Evolutionary conservation across 2,797 vertebrate genomes (phyloP).

Genomic region (Spinus olivaceus): DNA sequence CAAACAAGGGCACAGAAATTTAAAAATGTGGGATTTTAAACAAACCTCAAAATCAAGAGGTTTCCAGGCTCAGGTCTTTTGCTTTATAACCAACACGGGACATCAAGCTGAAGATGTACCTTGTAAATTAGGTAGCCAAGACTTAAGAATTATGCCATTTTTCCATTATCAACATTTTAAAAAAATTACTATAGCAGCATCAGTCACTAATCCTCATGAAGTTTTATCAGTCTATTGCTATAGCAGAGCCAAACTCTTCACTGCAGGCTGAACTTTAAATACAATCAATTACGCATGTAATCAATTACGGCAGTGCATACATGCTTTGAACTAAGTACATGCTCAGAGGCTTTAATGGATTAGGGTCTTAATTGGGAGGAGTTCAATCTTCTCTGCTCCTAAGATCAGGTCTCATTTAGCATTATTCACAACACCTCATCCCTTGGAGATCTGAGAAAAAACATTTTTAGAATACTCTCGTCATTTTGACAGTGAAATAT

Average conservation of each 20-base stretch:
- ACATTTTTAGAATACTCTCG: not conserved
- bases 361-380: constrained; percentile 28
- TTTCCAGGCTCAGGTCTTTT: not conserved
- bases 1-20: not conserved
- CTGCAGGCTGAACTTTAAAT: not conserved
- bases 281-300: not conserved
- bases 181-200: not conserved
- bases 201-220: not conserved
- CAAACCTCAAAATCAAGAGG: not conserved
- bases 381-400: constrained; percentile 29
- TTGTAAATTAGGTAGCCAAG: not conserved
- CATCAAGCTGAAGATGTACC: not conserved
- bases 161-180: not conserved
- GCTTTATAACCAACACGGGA: not conserved
- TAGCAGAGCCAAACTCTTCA: not conserved
- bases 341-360: constrained; percentile 40
- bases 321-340: constrained; percentile 20
- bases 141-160: not conserved
- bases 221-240: not conserved
- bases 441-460: not conserved
- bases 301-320: constrained; percentile 28
- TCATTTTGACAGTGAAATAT: not conserved
- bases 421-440: not conserved
- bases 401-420: constrained; percentile 16
- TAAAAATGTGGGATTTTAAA: not conserved